Conservation (phyloP, 2,888 invertebrate genomes). For the Meiosimyza decipiens region DNA sequence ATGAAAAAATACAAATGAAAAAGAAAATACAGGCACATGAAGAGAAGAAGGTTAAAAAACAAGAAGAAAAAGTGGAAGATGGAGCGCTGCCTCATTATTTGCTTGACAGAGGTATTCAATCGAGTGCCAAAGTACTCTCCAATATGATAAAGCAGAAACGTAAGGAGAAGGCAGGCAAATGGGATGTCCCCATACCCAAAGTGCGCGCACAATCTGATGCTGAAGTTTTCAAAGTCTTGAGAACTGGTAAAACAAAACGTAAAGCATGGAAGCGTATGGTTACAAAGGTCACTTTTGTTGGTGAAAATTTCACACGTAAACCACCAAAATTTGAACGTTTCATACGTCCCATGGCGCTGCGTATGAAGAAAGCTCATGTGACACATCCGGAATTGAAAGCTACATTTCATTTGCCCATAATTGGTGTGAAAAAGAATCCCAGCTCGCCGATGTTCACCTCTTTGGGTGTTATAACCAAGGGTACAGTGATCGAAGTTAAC, state of each 20-base stretch:
- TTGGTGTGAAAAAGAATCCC: conserved; percentile 99
- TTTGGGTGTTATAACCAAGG: conserved; percentile 98
- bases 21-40: conserved; percentile 98
- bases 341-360: conserved; percentile 95
- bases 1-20: conserved; percentile 99
- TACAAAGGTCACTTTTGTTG: conserved; percentile 97
- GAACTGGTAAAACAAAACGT: conserved; percentile 89
- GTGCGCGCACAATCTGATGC: conserved; percentile 96
- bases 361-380: conserved; percentile 98
- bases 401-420: conserved; percentile 96
- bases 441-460: conserved; percentile 97
- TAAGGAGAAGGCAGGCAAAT: conserved; percentile 99
- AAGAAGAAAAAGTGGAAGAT: conserved; percentile 85
- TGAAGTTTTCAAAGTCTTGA: conserved; percentile 94
- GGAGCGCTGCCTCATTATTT: conserved; percentile 96
- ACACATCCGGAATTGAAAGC: conserved; percentile 99
- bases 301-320: conserved; percentile 98
- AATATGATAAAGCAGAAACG: conserved; percentile 99
- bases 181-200: conserved; percentile 99
- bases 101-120: conserved; percentile 95
- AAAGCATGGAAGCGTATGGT: conserved; percentile 99
- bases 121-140: conserved; percentile 93
- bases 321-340: conserved; percentile 99
- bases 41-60: conserved; percentile 89
- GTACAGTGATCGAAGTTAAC: conserved; percentile 97